Evolutionary conservation across 2,888 invertebrate species (phyloP).

Genomic region (Campoletis raptor): DNA sequence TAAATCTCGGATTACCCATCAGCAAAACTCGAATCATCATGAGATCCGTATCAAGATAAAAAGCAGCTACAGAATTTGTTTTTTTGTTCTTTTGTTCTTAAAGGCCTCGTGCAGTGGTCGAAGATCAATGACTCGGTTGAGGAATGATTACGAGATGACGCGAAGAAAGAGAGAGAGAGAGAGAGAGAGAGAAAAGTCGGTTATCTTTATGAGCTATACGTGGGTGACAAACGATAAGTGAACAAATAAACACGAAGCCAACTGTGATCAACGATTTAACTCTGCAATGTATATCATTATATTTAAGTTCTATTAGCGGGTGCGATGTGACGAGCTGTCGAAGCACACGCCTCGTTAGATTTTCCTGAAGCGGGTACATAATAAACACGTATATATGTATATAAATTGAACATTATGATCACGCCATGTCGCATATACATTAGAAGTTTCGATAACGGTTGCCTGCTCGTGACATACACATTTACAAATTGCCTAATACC

Average conservation of each 20-base stretch:
- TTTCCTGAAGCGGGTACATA: conserved; percentile 14
- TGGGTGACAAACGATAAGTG: conserved; percentile 38
- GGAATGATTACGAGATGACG: conserved; percentile 26
- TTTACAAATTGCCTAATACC: conserved; percentile 14
- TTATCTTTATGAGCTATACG: conserved; percentile 2
- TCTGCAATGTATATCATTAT: conserved; percentile 2
- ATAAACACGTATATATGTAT: conserved; percentile 1
- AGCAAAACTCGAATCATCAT: background rate
- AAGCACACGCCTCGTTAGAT: conserved; percentile 43
- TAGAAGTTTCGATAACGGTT: conserved; percentile 60
- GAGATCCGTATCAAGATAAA: conserved; percentile 1
- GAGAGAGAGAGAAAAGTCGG: background rate
- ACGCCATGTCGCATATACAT: conserved; percentile 18
- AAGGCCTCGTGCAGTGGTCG: background rate
- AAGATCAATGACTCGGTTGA: conserved; percentile 57
- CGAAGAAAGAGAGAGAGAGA: background rate
- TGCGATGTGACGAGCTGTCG: conserved; percentile 30
- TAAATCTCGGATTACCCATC: conserved; percentile 7
- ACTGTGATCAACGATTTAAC: conserved; percentile 18
- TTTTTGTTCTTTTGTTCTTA: background rate
- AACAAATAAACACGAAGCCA: conserved; percentile 33
- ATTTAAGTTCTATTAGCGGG: conserved; percentile 7
- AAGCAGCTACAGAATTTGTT: background rate
- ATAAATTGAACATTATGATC: background rate
- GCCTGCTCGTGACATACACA: conserved; percentile 48